Conservation (phyloP, 1,140 invertebrate species). For the Drosophila busckii region DNA sequence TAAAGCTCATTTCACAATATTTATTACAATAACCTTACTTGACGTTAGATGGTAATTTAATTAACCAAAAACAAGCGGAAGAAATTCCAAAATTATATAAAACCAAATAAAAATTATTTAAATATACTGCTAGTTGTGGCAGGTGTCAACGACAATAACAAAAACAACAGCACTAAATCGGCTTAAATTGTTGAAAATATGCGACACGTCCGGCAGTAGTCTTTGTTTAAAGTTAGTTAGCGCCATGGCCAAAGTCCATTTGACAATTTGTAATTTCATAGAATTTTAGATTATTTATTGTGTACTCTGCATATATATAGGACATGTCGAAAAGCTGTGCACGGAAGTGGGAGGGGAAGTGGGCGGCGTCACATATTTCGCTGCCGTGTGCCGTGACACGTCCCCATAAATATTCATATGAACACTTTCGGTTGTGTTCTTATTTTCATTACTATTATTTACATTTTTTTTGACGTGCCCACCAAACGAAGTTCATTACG, state of each 20-base stretch:
- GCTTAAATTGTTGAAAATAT: constrained; percentile 13
- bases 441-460: constrained; percentile 28
- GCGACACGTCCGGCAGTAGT: not conserved
- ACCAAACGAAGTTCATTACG: constrained; percentile 62
- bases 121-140: not conserved
- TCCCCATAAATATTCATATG: constrained; percentile 68
- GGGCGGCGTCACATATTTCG: no score
- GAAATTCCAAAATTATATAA: not conserved
- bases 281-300: constrained; percentile 75
- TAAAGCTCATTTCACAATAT: constrained; percentile 28
- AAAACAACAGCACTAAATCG: not conserved
- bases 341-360: no score
- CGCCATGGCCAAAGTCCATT: constrained; percentile 42
- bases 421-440: constrained; percentile 47
- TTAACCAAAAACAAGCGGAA: constrained; percentile 26
- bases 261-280: constrained; percentile 71
- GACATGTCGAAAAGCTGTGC: no score
- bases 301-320: constrained; percentile 24
- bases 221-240: not conserved
- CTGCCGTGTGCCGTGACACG: constrained; percentile 21
- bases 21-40: constrained; percentile 27
- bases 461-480: constrained; percentile 14
- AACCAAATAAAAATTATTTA: not conserved
- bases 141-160: constrained; percentile 17
- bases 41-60: constrained; percentile 34